Evolutionary conservation across 2,113 vertebrate genomes (phyloP), one percentile per base, ranked within the genome.

Genomic region (Sphaerodactylus townsendi): DNA sequence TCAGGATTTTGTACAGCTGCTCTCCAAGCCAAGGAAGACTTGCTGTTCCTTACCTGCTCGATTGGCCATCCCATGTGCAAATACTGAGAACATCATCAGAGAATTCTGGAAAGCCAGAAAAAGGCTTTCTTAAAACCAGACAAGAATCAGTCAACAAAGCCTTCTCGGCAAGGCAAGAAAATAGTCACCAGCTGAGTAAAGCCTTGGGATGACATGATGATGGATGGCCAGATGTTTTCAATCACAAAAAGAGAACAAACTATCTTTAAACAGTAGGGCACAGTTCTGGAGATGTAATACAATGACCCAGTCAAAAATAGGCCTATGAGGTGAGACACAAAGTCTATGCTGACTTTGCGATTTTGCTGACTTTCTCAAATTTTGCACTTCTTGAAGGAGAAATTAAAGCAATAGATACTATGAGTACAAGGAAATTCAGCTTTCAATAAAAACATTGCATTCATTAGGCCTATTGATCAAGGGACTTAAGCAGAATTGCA

Each of bases 111-210:
- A 89, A 90, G 68, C 0, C 85, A 50, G 10, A 79, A 74, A 91
- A 70, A 30, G 46, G 41, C 83, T 91, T 85, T 79, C 76, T 87
- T 17, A 5, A 90, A 91, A 86, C 50, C 25, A 62, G 87, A 82
- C 73, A 81, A 88, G 83, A 89, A 82, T 0, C 10, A 48, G 72
- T 88, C 83, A 88, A 41, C 74, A 74, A 72, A 64, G 53, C 53
- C 46, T 90, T 71, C 50, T 80, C 75, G 90, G 81, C 19, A 84
- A 84, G 66, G 75, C 62, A 86, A 89, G 89, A 84, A 93, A 93
- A 93, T 80, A 86, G 83, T 78, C 87, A 89, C 81, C 87, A 93
- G 79, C 83, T 91, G 91, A 94, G 77, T 88, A 90, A 92, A 93
- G 88, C 56, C 78, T 85, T 88, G 14, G 69, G 48, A 71, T 93